phyloP scores from a whole-genome alignment of 2,888 invertebrate species.

The Phortica magna region DNA sequence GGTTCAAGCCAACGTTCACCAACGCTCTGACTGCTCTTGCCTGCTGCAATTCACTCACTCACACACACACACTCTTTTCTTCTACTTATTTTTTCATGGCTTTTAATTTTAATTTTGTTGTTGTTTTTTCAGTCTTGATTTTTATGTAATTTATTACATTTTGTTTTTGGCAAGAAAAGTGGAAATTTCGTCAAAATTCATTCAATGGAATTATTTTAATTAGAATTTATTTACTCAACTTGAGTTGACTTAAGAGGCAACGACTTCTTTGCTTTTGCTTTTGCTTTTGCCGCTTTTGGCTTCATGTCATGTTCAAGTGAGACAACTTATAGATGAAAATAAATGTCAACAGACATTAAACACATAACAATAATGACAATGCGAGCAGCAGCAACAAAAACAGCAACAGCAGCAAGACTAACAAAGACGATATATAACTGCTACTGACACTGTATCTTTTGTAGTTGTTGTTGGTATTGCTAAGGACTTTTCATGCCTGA shows the following conservation, averaged over 20 bases:
- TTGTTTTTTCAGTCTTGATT: not conserved
- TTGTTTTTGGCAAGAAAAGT: not conserved
- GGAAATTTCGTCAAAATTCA: not conserved
- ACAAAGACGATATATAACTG: conserved; percentile 10
- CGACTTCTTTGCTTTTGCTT: not conserved
- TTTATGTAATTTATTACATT: not conserved
- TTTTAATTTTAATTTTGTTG: not conserved
- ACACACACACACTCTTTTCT: not conserved
- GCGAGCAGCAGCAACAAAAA: not conserved
- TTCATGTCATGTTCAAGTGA: not conserved
- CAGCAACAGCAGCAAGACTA: not conserved
- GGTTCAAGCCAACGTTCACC: not conserved
- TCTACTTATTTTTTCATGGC: not conserved
- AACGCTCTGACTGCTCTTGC: not conserved
- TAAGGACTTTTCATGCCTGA: conserved; percentile 14
- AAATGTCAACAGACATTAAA: conserved; percentile 38
- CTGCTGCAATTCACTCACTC: not conserved
- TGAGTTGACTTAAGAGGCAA: not conserved
- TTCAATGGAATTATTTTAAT: conserved; percentile 18
- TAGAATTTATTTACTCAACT: conserved; percentile 20
- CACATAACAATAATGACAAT: not conserved
- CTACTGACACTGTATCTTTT: not conserved
- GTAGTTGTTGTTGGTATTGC: conserved; percentile 5
- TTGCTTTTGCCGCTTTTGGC: no score
- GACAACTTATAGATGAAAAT: conserved; percentile 30